Conservation (phyloP, 2,888 invertebrate species). For the Diaperis boleti region DNA sequence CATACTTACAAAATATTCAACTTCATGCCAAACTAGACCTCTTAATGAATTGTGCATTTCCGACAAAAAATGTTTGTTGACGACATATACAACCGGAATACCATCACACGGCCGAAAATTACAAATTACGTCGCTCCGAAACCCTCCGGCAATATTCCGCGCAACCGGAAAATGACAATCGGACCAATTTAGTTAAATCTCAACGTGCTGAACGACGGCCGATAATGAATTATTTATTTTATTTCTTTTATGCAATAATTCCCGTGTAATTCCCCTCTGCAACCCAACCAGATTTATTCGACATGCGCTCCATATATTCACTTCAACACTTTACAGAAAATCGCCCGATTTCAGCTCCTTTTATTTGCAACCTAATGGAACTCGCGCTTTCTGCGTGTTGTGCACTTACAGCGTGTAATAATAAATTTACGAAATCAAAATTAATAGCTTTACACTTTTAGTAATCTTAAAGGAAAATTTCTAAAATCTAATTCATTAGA, state of each 20-base stretch:
- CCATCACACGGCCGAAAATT: not conserved
- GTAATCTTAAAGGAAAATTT: no score
- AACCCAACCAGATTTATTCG: not conserved
- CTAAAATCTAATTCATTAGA: no score
- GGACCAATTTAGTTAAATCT: constrained; percentile 16
- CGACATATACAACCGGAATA: not conserved
- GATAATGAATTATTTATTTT: constrained; percentile 37
- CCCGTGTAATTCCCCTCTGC: not conserved
- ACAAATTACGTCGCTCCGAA: constrained; percentile 23
- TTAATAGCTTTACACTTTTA: no score
- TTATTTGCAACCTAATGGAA: no score
- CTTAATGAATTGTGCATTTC: constrained; percentile 52
- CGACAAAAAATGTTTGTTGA: constrained; percentile 28
- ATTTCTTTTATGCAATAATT: constrained; percentile 21
- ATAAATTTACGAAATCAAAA: no score
- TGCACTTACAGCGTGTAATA: no score
- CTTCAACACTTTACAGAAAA: no score
- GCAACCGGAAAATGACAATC: constrained; percentile 18
- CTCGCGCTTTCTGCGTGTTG: no score
- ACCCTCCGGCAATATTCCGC: constrained; percentile 13
- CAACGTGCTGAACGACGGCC: not conserved
- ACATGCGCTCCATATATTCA: not conserved
- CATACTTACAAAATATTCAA: constrained; percentile 57
- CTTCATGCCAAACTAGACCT: constrained; percentile 46
- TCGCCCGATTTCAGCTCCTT: no score